Evolutionary conservation across 2,113 vertebrate species (phyloP).

Genomic region (Bos indicus): DNA sequence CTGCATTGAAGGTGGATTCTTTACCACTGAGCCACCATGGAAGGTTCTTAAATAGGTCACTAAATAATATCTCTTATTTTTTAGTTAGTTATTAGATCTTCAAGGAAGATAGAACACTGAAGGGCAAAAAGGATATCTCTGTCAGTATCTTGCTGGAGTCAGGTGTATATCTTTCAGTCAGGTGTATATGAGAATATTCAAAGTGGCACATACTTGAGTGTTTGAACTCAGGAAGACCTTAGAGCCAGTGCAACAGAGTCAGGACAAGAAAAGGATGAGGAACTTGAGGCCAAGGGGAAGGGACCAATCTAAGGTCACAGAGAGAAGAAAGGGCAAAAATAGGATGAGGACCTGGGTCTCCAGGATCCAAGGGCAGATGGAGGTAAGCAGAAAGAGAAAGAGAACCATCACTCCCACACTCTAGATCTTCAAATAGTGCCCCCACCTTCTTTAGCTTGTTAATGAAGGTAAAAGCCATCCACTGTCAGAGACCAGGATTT

Average conservation of each 20-base stretch:
- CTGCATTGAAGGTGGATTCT: neutral
- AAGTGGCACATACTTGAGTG: neutral
- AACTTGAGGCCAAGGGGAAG: neutral
- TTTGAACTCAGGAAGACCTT: neutral
- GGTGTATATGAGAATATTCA: neutral
- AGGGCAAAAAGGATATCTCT: too few species aligned
- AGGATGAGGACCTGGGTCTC: neutral
- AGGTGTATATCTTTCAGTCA: neutral
- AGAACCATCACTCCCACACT: rapidly evolving
- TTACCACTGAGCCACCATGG: neutral
- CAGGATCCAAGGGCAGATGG: neutral
- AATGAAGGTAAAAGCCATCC: neutral
- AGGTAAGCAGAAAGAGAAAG: neutral
- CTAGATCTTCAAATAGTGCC: neutral
- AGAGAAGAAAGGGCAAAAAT: neutral
- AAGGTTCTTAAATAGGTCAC: neutral
- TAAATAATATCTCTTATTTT: neutral
- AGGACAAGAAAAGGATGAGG: too few species aligned
- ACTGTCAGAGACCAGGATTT: neutral
- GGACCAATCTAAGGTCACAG: neutral
- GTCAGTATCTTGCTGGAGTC: neutral
- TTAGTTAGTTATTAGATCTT: neutral
- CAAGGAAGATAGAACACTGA: neutral
- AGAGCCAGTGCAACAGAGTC: neutral
- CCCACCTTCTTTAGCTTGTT: neutral